Evolutionary conservation across 2,797 vertebrate genomes (phyloP).

Genomic region (Manis crassicaudata): DNA sequence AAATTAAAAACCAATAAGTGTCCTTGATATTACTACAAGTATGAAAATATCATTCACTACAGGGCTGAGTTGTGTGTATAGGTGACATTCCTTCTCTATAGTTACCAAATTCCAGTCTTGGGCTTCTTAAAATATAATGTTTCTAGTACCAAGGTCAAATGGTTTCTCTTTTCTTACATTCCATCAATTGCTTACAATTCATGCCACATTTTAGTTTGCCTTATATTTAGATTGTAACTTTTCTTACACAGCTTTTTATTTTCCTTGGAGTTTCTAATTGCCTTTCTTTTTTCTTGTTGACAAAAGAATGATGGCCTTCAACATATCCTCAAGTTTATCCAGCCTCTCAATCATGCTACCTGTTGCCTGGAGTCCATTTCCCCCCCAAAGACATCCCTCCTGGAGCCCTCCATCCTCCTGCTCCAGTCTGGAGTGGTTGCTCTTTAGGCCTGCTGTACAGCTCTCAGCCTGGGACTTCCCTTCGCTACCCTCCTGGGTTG

Average conservation of each 20-base stretch:
- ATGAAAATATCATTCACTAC: neutral
- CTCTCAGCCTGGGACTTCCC: constrained; percentile 62
- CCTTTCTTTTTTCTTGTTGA: constrained; percentile 70
- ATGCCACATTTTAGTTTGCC: constrained; percentile 51
- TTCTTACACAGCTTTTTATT: constrained; percentile 52
- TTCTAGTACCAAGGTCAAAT: neutral
- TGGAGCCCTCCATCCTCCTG: constrained; percentile 28
- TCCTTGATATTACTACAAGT: neutral
- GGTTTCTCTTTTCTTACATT: constrained; percentile 52
- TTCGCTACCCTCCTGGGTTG: constrained; percentile 54
- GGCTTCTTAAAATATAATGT: neutral
- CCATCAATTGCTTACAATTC: constrained; percentile 46
- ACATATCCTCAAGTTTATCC: constrained; percentile 59
- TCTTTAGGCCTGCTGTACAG: constrained; percentile 49
- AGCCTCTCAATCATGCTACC: constrained; percentile 55
- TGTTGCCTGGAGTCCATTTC: constrained; percentile 54
- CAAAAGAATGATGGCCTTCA: constrained; percentile 66
- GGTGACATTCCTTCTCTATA: neutral
- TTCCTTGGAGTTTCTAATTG: constrained; percentile 62
- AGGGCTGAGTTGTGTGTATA: neutral
- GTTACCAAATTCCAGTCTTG: neutral
- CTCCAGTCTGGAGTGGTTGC: constrained; percentile 44
- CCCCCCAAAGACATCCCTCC: constrained; percentile 23
- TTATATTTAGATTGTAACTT: constrained; percentile 55
- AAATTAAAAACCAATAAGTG: constrained; percentile 7